Conservation (phyloP, 2,797 vertebrate species). For the Microctenopoma stevenorrisi region DNA sequence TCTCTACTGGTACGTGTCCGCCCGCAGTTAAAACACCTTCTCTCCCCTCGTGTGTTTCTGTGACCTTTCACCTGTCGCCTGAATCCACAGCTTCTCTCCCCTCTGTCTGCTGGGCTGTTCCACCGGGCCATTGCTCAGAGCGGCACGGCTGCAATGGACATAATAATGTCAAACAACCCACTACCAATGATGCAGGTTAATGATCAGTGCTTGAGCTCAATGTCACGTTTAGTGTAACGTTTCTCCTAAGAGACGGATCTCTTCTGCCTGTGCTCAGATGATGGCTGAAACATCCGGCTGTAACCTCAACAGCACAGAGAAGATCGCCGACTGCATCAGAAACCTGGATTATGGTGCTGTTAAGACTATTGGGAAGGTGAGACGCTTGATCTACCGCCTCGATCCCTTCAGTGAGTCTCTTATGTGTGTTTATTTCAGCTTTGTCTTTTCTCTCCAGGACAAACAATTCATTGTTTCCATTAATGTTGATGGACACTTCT, state of each 20-base stretch:
- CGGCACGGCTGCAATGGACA: constrained; percentile 73
- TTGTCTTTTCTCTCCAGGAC: constrained; percentile 47
- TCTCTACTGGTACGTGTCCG: constrained; percentile 72
- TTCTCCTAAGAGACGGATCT: neutral
- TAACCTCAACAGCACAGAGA: constrained; percentile 72
- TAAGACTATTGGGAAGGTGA: constrained; percentile 51
- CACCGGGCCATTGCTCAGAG: constrained; percentile 83
- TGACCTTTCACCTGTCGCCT: constrained; percentile 9
- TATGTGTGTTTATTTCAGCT: neutral
- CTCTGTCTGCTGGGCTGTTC: constrained; percentile 78
- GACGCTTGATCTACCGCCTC: neutral
- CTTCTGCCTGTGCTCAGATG: constrained; percentile 51
- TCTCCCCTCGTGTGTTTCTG: no score
- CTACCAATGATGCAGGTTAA: constrained; percentile 61
- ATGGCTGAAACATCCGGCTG: constrained; percentile 75
- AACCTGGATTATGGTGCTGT: constrained; percentile 60
- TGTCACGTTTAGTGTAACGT: no score
- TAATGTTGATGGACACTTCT: constrained; percentile 71
- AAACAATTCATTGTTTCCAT: neutral
- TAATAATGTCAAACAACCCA: constrained; percentile 7
- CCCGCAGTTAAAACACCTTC: no score
- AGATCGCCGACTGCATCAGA: constrained; percentile 74
- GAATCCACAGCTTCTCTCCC: constrained; percentile 77
- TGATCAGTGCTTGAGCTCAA: constrained; percentile 36
- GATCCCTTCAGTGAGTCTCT: neutral